A percentile compares a stretch with the other conserved stretches of the same genome.
Evolutionary conservation across 2,888 invertebrate genomes (phyloP).

Genomic region (Drosophila nr. fundita): DNA sequence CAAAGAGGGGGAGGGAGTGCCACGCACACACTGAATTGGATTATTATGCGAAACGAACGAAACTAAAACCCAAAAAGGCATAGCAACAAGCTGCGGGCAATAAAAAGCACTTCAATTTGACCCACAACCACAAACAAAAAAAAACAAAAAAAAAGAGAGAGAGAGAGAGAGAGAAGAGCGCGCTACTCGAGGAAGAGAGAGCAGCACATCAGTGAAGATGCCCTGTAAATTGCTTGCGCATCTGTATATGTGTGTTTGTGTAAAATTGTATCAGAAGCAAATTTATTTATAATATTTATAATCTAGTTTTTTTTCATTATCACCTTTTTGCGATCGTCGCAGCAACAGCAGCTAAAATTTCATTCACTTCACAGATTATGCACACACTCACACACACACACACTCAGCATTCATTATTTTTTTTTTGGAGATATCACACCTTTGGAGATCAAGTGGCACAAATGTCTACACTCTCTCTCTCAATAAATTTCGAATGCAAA

Average conservation of each 20-base stretch:
- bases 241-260: neutral
- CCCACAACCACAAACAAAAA: conserved; percentile 61
- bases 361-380: neutral
- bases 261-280: neutral
- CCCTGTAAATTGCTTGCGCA: neutral
- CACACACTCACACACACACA: neutral
- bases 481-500: neutral
- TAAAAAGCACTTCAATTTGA: conserved; percentile 79
- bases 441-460: neutral
- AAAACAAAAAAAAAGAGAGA: conserved; percentile 1
- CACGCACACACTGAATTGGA: conserved; percentile 59
- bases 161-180: neutral
- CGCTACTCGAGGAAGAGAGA: neutral
- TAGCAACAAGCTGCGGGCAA: conserved; percentile 77
- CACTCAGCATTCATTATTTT: neutral
- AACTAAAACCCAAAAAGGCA: conserved; percentile 67
- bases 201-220: neutral
- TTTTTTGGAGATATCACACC: neutral
- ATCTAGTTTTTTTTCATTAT: neutral
- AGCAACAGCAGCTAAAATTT: too few relatives aligned
- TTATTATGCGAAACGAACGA: conserved; percentile 67
- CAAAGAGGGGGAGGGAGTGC: neutral
- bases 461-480: neutral
- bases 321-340: too few relatives aligned
- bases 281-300: neutral